Evolutionary conservation across 2,888 invertebrate species (phyloP), one percentile per base, ranked within the genome.

Genomic region (Craniophora ligustri): DNA sequence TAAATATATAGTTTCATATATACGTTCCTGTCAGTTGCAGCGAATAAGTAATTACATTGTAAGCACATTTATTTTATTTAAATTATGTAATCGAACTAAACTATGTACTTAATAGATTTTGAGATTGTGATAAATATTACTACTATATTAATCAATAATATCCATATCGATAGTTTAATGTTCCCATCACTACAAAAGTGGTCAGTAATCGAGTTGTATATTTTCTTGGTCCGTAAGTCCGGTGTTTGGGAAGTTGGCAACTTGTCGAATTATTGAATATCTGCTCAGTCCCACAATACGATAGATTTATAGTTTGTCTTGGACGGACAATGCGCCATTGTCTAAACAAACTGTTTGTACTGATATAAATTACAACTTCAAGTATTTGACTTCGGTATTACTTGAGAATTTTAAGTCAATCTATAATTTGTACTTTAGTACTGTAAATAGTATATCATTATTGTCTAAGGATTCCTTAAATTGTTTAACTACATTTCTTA

Each of bases 181-280:
- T 48, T 14, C 41, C 59, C 80, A 74, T 61, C 75, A n/a, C 77
- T 80, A 14, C 31, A 23, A 59, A 67, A 69, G 60, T 69, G 82
- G 81, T 74, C 83, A 81, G 83, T 79, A 81, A 82, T 79, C 81
- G 84, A 85, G 82, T 89, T 85, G 78, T 81, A 88, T 89, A 91
- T 86, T 92, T 93, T 92, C 92, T 93, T 93, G 84, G 85, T 54
- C 86, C 89, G 83, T 92, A 93, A 93, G 91, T 91, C 92, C 92
- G 92, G 91, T 86, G 84, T 87, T 89, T 77, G 78, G 58, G 78
- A 81, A 90, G 87, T 91, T 88, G 69, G 80, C 76, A 86, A 89
- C 79, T 89, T 88, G 86, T 88, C 87, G 89, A 92, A 91, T 91
- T 91, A 91, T 92, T 87, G 86, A 78, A 76, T 74, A 76, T 73